Conservation (phyloP, 2,113 vertebrate genomes). For the Urocitellus parryii region DNA sequence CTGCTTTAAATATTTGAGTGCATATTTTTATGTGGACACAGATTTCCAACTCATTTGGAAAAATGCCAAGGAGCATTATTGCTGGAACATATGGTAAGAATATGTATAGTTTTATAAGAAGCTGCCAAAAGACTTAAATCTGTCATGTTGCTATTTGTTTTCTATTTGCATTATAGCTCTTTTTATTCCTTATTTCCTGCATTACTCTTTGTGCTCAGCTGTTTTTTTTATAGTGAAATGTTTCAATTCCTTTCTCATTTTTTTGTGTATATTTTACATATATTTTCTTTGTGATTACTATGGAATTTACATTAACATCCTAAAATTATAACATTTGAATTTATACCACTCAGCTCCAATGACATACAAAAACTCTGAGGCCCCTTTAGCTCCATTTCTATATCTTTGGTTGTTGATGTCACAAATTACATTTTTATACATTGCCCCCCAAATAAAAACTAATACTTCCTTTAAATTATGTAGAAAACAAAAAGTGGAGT, state of each 20-base stretch:
- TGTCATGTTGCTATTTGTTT: not conserved
- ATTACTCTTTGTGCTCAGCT: not conserved
- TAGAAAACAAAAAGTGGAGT: not conserved
- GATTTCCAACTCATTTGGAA: conserved; percentile 1
- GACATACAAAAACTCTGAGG: no score
- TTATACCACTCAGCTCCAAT: no score
- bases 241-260: no score
- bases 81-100: not conserved
- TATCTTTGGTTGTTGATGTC: not conserved
- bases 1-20: no score
- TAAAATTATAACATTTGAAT: no score
- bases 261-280: no score
- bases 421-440: no score
- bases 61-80: not conserved
- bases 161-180: not conserved
- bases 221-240: no score
- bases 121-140: not conserved
- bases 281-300: no score
- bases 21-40: no score
- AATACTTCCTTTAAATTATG: not conserved
- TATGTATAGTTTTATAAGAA: conserved; percentile 7
- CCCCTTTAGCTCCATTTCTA: no score
- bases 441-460: not conserved
- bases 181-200: not conserved
- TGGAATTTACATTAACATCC: no score